Evolutionary conservation across 2,113 vertebrate species (phyloP).

Genomic region (Centropristis striata): DNA sequence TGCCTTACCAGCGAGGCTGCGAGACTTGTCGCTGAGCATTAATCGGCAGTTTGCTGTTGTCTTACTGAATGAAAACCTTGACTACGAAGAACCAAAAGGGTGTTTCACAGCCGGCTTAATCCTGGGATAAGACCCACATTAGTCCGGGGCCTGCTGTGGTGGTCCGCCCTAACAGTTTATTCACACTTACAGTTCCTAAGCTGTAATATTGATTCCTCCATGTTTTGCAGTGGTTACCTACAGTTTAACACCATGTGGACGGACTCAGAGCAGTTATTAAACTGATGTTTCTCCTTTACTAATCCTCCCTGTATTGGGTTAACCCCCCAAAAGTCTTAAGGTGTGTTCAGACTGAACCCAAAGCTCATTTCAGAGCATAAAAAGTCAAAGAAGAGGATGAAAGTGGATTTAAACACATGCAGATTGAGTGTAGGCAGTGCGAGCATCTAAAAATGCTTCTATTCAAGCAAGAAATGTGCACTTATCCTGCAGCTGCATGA

Average conservation of each 20-base stretch:
- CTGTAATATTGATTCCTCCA: background rate
- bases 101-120: conserved; percentile 21
- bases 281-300: background rate
- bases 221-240: background rate
- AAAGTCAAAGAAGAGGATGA: background rate
- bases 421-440: background rate
- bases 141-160: background rate
- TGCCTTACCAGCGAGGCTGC: background rate
- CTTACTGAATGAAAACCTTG: conserved; percentile 58
- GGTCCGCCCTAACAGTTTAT: background rate
- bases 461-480: background rate
- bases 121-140: background rate
- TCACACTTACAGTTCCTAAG: background rate
- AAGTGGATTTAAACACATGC: background rate
- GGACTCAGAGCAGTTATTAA: background rate
- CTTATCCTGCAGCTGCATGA: background rate
- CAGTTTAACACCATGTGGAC: background rate
- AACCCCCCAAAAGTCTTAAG: conserved; percentile 18
- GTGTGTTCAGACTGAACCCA: conserved; percentile 6
- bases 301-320: background rate
- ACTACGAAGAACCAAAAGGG: conserved; percentile 28
- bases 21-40: conserved; percentile 19
- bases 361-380: background rate
- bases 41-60: conserved; percentile 28
- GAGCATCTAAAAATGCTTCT: background rate